Conservation (phyloP, 1,140 invertebrate species). For the Drosophila navojoa region DNA sequence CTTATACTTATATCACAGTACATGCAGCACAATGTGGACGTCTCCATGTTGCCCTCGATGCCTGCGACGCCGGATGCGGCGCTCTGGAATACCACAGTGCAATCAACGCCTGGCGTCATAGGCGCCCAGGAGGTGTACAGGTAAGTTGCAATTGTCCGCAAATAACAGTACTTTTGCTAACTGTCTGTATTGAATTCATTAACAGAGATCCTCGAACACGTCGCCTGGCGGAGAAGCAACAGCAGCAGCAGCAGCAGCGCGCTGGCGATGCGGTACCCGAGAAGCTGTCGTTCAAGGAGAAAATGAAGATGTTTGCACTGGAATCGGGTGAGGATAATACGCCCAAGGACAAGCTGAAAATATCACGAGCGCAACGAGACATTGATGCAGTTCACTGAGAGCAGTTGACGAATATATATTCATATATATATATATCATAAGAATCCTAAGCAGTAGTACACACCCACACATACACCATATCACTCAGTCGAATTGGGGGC, state of each 20-base stretch:
- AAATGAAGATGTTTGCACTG: constrained; percentile 98
- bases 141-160: constrained; percentile 83
- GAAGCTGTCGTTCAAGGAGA: constrained; percentile 96
- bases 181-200: background rate
- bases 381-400: constrained; percentile 89
- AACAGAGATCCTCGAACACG: constrained; percentile 92
- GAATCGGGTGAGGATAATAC: constrained; percentile 94
- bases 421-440: background rate
- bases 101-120: constrained; percentile 94
- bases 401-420: background rate
- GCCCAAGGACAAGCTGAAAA: constrained; percentile 96
- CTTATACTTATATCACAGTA: constrained; percentile 37
- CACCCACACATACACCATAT: background rate
- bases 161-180: background rate
- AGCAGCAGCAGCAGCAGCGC: constrained; percentile 88
- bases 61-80: constrained; percentile 88
- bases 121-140: constrained; percentile 97
- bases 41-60: constrained; percentile 75
- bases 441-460: constrained; percentile 1
- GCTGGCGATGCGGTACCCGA: constrained; percentile 90
- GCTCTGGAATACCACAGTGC: constrained; percentile 84
- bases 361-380: constrained; percentile 95
- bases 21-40: constrained; percentile 66
- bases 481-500: constrained; percentile 51
- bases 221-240: constrained; percentile 91